These are phyloP conservation scores for Gallinago jamesoni DNA, from an alignment of 2,113 vertebrate species.

Conservation along the genomic window DNA sequence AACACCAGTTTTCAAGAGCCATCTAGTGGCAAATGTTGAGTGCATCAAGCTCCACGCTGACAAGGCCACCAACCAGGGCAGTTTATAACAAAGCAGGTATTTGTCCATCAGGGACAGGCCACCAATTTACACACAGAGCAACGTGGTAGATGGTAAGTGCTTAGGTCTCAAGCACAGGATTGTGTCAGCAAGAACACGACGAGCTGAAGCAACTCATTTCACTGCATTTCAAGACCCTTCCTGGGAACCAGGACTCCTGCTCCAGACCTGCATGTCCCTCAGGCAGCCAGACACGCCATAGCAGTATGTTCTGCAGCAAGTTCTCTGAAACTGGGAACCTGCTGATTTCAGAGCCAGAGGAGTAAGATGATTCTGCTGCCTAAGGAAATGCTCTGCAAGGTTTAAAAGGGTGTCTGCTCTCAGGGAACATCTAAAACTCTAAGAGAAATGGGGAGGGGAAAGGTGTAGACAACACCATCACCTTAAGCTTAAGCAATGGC, in stretches of 20 bases:
- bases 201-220: background rate
- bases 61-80: background rate
- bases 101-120: background rate
- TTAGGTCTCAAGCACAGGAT: background rate
- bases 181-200: accelerated
- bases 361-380: background rate
- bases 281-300: background rate
- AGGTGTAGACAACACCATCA: background rate
- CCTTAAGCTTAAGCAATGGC: background rate
- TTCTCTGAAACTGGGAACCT: background rate
- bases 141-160: background rate
- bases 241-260: background rate
- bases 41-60: background rate
- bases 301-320: background rate
- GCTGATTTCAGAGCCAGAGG: background rate
- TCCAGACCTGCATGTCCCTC: background rate
- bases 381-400: background rate
- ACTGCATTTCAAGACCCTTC: background rate
- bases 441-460: background rate
- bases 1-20: background rate
- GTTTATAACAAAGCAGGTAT: background rate
- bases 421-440: background rate
- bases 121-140: background rate
- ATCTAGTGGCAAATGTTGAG: background rate
- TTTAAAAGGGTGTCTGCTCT: background rate